Percentiles rank a stretch among this genome's conserved stretches.
phyloP scores from a whole-genome alignment of 2,113 vertebrate species.

The Sus scrofa region DNA sequence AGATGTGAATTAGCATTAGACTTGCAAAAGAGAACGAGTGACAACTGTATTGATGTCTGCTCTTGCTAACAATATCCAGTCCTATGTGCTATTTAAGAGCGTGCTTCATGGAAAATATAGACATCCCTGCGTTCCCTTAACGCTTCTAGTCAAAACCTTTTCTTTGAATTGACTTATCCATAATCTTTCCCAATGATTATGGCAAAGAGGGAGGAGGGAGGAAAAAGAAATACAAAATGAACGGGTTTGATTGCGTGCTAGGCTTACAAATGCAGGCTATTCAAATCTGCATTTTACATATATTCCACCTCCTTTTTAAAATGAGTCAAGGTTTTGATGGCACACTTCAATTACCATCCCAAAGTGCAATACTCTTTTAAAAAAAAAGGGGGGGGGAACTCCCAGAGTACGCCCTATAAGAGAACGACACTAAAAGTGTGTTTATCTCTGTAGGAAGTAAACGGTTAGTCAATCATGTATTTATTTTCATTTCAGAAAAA shows the following conservation, averaged over 20 bases:
- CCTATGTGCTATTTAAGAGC: constrained; percentile 73
- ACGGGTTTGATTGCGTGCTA: constrained; percentile 79
- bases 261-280: constrained; percentile 80
- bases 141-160: constrained; percentile 78
- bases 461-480: constrained; percentile 90
- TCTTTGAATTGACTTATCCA: constrained; percentile 78
- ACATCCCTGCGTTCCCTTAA: constrained; percentile 67
- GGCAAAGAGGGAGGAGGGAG: constrained; percentile 68
- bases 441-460: constrained; percentile 90
- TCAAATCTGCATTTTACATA: constrained; percentile 83
- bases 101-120: constrained; percentile 73
- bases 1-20: constrained; percentile 79
- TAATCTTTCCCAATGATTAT: constrained; percentile 67
- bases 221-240: constrained; percentile 74
- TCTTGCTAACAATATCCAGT: constrained; percentile 78
- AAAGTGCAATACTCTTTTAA: constrained; percentile 76
- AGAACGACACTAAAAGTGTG: constrained; percentile 87
- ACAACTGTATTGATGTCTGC: constrained; percentile 83
- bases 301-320: constrained; percentile 84
- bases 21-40: constrained; percentile 84
- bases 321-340: constrained; percentile 83
- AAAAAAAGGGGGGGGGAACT: constrained; percentile 6
- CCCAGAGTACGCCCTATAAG: constrained; percentile 78
- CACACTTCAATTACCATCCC: constrained; percentile 84
- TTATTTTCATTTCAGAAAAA: constrained; percentile 95